Conservation (phyloP, 1,140 invertebrate species). For the Drosophila saltans region DNA sequence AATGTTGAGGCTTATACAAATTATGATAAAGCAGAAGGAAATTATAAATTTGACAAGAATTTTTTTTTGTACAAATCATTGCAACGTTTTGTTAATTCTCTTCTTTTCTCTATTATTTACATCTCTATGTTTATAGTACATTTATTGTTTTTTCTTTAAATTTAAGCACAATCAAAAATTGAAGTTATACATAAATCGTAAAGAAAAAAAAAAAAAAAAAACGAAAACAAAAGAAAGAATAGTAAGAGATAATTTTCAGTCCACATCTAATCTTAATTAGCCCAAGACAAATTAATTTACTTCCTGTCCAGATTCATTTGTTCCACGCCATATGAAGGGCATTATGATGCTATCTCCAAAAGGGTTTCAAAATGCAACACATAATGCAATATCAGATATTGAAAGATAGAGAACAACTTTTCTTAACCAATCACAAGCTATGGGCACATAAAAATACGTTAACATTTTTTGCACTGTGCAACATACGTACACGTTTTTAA, state of each 20-base stretch:
- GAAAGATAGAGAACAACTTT: neutral
- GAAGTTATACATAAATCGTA: constrained; percentile 61
- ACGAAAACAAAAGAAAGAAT: neutral
- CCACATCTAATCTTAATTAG: constrained; percentile 2
- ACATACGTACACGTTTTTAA: neutral
- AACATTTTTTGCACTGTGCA: neutral
- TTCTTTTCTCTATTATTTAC: constrained; percentile 64
- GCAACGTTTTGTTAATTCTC: constrained; percentile 73
- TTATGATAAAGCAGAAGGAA: constrained; percentile 13
- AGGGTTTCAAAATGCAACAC: constrained; percentile 10
- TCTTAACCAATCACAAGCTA: neutral
- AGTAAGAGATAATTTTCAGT: neutral
- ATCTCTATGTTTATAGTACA: constrained; percentile 22
- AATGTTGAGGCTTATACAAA: constrained; percentile 55
- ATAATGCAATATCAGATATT: constrained; percentile 1
- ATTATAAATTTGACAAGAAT: constrained; percentile 33
- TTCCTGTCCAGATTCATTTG: constrained; percentile 10
- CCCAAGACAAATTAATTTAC: constrained; percentile 4
- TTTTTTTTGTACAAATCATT: constrained; percentile 69
- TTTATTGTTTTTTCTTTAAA: constrained; percentile 44
- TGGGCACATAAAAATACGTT: neutral
- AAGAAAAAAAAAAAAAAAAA: constrained; percentile 11
- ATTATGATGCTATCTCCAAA: constrained; percentile 10
- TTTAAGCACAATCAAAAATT: constrained; percentile 63
- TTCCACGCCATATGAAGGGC: neutral